Base-by-base conservation (phyloP, 2,797 vertebrate species). In the Synanceia verrucosa region DNA sequence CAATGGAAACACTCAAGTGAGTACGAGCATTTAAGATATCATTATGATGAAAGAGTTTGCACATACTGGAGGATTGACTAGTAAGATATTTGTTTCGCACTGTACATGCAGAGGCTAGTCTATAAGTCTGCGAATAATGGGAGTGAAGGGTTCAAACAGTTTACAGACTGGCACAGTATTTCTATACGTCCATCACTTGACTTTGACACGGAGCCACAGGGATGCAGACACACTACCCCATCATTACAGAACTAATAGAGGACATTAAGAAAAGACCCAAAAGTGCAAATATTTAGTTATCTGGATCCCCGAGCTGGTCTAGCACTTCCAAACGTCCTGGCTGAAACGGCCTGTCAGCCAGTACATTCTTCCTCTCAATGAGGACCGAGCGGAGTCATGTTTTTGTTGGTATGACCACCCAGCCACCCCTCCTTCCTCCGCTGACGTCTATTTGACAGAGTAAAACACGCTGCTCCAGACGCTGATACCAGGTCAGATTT, bases 311-410 rank as follows among this genome's bases (percentile, higher is more conserved):
- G 59, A 88, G 81, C 78, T 55, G 75, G 72, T 80, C 86, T 73
- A 79, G 86, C 78, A 85, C 85, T 84, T 93, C 82, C 69, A 89
- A 88, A 88, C 31, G 75, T 65, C 78, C 86, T 84, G 71, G 65
- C 70, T 93, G 89, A 93, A 92, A 93, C 8, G 39, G 61, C 72
- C 89, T 91, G 89, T 93, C 92, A 92, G 79, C 86, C 68, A 82
- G 81, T 67, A 91, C 89, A 92, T 92, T 92, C 88, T 78, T 89
- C 58, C 80, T 65, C 74, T 88, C 76, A 78, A 51, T 75, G 76
- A 82, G 76, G 76, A 79, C 81, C 50, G 68, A 85, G 36, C 48
- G 6, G 77, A 84, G 80, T 83, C 74, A 34, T 92, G 85, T 91
- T 93, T 91, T 86, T 89, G 85, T 93, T 93, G 90, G 83, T 89